These are phyloP conservation scores for Pseudomyrmex concolor DNA, from an alignment of 1,140 invertebrate species.

Conservation along the genomic window DNA sequence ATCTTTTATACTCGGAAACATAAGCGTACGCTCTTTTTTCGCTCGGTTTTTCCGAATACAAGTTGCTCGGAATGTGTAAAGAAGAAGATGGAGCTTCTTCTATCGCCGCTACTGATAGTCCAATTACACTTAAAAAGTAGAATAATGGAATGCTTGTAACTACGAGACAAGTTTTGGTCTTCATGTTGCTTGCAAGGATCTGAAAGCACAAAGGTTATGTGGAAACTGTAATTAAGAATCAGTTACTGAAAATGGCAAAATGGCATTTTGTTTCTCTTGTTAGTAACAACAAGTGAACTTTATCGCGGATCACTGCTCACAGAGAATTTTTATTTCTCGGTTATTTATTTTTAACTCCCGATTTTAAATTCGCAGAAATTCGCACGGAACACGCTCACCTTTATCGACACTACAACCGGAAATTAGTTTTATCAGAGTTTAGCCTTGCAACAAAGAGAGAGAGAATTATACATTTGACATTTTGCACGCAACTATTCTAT, in stretches of 20 bases:
- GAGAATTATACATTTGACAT: background rate
- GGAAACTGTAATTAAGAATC: constrained; percentile 1
- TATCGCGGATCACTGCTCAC: background rate
- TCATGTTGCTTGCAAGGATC: constrained; percentile 13
- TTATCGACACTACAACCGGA: background rate
- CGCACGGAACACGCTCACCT: background rate
- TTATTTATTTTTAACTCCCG: too few species aligned
- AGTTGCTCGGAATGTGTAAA: constrained; percentile 36
- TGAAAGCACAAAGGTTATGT: constrained; percentile 7
- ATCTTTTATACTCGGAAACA: constrained; percentile 88
- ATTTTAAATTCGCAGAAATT: background rate
- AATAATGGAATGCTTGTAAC: constrained; percentile 67
- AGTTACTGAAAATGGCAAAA: background rate
- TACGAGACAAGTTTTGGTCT: constrained; percentile 32
- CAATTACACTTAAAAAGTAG: constrained; percentile 72
- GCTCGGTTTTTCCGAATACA: constrained; percentile 43
- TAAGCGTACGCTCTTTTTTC: constrained; percentile 88
- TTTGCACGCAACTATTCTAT: background rate
- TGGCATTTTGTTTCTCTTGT: background rate
- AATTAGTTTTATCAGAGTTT: background rate
- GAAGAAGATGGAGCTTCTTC: constrained; percentile 70
- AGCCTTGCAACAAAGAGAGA: too few species aligned
- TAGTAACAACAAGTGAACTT: constrained; percentile 6
- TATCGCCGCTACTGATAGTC: constrained; percentile 61
- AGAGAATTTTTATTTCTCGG: constrained; percentile 42